Evolutionary conservation across 2,888 invertebrate species (phyloP).

Genomic region (Drosophila pseudotalamancana): DNA sequence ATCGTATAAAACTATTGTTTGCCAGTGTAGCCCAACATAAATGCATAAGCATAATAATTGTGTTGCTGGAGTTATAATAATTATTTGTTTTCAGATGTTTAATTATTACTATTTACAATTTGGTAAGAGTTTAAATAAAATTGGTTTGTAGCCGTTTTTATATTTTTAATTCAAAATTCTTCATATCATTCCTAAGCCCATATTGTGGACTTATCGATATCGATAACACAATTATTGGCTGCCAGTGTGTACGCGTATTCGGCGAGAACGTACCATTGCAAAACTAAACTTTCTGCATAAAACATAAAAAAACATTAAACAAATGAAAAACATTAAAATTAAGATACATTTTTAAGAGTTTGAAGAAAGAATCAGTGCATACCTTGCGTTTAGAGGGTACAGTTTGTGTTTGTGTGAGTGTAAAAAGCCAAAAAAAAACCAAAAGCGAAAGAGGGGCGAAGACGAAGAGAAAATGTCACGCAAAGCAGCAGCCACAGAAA

Average conservation of each 20-base stretch:
- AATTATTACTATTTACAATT: not conserved
- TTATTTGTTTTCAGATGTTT: conserved; percentile 1
- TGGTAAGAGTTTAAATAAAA: not conserved
- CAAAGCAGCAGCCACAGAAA: conserved; percentile 75
- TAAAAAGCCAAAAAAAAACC: conserved; percentile 52
- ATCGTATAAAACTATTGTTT: conserved; percentile 35
- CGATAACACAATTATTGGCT: conserved; percentile 50
- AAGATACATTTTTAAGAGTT: conserved; percentile 40
- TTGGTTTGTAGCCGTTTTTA: not conserved
- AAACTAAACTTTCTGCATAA: conserved; percentile 69
- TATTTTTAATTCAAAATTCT: conserved; percentile 58
- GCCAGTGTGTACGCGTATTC: conserved; percentile 66
- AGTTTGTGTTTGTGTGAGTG: conserved; percentile 47
- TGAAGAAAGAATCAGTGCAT: conserved; percentile 32
- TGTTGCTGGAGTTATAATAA: not conserved
- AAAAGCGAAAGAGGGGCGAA: conserved; percentile 62
- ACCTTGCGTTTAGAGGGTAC: conserved; percentile 23
- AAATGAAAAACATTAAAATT: conserved; percentile 60
- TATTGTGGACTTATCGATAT: conserved; percentile 49
- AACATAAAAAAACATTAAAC: conserved; percentile 77
- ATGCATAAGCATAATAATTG: not conserved
- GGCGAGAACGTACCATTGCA: conserved; percentile 69
- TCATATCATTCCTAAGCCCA: conserved; percentile 26
- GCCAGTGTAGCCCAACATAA: conserved; percentile 35
- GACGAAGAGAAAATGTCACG: conserved; percentile 79